A percentile compares a stretch with the other conserved stretches of the same genome.
These are phyloP conservation scores for Acrossocheilus wenchowensis DNA, from an alignment of 2,797 vertebrate species.

Conservation along the genomic window DNA sequence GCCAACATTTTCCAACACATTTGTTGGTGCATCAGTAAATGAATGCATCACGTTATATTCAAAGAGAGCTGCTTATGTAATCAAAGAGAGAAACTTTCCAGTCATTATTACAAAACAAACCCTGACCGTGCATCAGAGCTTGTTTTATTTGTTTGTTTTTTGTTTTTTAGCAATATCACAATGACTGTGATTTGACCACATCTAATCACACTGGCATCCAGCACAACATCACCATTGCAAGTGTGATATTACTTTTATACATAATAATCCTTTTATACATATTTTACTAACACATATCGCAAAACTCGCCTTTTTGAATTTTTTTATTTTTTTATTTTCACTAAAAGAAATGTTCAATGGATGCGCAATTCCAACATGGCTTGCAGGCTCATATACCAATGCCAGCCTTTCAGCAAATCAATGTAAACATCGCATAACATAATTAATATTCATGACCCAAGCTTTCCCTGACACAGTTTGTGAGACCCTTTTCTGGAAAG, in stretches of 20 bases:
- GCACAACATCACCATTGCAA: background rate
- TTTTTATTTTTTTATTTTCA: no score
- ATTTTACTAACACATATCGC: no score
- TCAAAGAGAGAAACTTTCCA: background rate
- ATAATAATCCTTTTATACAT: no score
- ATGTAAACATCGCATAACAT: background rate
- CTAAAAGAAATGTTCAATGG: background rate
- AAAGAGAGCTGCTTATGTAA: background rate
- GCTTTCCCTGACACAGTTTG: background rate
- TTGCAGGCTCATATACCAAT: no score
- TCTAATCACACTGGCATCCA: background rate
- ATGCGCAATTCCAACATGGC: background rate
- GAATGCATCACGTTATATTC: background rate
- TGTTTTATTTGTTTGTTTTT: no score
- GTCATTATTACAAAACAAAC: background rate
- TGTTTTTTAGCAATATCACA: background rate
- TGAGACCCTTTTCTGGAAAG: background rate
- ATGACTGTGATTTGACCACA: background rate
- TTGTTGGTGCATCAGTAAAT: slow-evolving; percentile 2
- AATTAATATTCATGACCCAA: background rate
- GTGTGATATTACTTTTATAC: background rate
- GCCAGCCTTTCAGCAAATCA: background rate
- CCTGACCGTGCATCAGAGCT: background rate
- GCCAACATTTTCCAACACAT: background rate
- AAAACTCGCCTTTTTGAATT: no score